Base-by-base conservation (phyloP, 2,888 invertebrate species). In the Nemotelus pantherinus region DNA sequence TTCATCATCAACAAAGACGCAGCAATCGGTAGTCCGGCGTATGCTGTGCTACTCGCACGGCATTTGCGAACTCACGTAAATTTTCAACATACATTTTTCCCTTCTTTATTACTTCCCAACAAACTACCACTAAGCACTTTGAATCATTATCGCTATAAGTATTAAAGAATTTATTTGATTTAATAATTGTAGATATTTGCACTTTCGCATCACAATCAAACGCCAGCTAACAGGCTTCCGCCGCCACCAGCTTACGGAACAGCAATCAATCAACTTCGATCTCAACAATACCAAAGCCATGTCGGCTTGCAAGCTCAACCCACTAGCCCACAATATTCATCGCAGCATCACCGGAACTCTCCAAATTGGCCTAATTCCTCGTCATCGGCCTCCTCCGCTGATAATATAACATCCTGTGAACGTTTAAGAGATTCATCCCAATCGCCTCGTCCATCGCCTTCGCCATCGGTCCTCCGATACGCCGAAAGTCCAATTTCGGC, bases 221-320 rank as follows among this genome's bases (percentile, higher is more conserved):
- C 45, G 0, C 67, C 53, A 57, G n/a, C 60, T 3, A 60, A 64
- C 7, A 1, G 41, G 79, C 83, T 85, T 76, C 87, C 85, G 79
- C 87, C 86, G 80, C 86, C 86, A 79, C 87, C 87, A 77, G 86
- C 87, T 76, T 87, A 87, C 82, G 86, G 86, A 81, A 83, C 86
- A 78, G 87, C 86, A 83, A 86, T 87, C 82, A 86, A 85, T 84
- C 86, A 87, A 85, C 84, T 87, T 81, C 82, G 86, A 86, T 87
- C 86, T 86, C 86, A 86, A 83, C 84, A 86, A 82, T 85, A 84
- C 84, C 86, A 86, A 85, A 86, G 83, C 77, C 83, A 58, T 9
- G 9, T 9, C 25, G 60, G 60, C 63, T 74, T 74, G 5, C 74
- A 74, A 25, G 41, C n/a, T n/a, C 74, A 60, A 60, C 25, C 60